Percentiles rank a stretch among this genome's conserved stretches.
phyloP scores from a whole-genome alignment of 2,797 vertebrate species.

The Cossypha heuglini region DNA sequence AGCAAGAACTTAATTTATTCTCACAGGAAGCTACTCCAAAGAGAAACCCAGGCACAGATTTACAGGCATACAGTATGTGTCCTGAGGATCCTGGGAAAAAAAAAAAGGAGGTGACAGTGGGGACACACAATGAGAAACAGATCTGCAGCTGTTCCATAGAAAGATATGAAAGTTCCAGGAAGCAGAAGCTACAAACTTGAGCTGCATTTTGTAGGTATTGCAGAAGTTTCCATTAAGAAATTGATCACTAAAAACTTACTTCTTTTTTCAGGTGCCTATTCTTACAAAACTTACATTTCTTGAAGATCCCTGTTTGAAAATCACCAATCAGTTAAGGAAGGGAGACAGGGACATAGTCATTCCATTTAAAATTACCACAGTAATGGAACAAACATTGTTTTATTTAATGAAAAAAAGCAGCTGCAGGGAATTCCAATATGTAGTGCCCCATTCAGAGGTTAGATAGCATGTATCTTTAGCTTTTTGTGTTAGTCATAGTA shows the following conservation, averaged over 20 bases:
- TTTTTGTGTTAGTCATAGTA: background rate
- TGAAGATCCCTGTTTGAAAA: background rate
- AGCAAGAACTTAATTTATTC: background rate
- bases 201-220: background rate
- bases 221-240: background rate
- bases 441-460: background rate
- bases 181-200: background rate
- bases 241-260: background rate
- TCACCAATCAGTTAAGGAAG: background rate
- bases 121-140: background rate
- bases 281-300: background rate
- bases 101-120: background rate
- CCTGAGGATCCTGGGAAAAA: background rate
- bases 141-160: background rate
- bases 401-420: background rate
- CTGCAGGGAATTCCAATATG: fast-evolving
- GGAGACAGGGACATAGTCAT: background rate
- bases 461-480: background rate
- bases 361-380: background rate
- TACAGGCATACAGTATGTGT: background rate
- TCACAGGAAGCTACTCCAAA: background rate
- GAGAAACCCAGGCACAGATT: background rate
- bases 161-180: background rate
- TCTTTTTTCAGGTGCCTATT: background rate
- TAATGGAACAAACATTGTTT: background rate